phyloP scores from a whole-genome alignment of 92 coral and sea anemone genomes.

The Porites cylindrica region DNA sequence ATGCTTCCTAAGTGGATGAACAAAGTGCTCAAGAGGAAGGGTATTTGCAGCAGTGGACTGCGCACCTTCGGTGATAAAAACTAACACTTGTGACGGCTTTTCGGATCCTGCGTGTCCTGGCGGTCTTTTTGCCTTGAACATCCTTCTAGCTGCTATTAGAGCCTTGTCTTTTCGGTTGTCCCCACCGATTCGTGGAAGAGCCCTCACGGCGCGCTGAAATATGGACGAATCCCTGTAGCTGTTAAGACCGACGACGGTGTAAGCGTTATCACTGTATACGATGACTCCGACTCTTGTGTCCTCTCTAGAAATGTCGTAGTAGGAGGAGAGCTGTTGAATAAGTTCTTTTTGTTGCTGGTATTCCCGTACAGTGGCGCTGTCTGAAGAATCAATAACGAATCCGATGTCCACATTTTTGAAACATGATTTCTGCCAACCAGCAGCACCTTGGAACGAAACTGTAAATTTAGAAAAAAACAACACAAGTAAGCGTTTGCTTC shows the following conservation, averaged over 20 bases:
- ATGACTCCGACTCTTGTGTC: conserved; percentile 76
- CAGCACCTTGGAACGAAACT: conserved; percentile 40
- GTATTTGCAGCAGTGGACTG: conserved; percentile 27
- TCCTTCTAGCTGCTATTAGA: conserved; percentile 43
- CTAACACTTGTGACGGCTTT: conserved; percentile 52
- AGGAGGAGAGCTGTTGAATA: conserved; percentile 66
- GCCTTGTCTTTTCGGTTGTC: conserved; percentile 76
- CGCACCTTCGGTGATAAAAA: conserved; percentile 61
- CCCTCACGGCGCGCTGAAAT: conserved; percentile 39
- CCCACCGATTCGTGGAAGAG: conserved; percentile 64
- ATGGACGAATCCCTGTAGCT: conserved; percentile 41
- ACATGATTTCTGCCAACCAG: conserved; percentile 48
- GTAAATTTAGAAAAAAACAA: background rate
- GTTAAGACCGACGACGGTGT: conserved; percentile 31
- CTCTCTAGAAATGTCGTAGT: conserved; percentile 60
- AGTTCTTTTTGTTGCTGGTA: conserved; percentile 76
- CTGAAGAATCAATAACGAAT: conserved; percentile 80
- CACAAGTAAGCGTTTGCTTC: background rate
- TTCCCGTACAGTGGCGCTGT: conserved; percentile 34
- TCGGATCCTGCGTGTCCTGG: background rate
- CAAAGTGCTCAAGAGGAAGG: conserved; percentile 57
- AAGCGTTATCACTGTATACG: conserved; percentile 67
- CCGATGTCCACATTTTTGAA: conserved; percentile 74
- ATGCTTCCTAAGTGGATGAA: conserved; percentile 60
- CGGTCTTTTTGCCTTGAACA: conserved; percentile 46